Evolutionary conservation across 1,140 invertebrate genomes (phyloP).

Genomic region (Drosophila cardini): DNA sequence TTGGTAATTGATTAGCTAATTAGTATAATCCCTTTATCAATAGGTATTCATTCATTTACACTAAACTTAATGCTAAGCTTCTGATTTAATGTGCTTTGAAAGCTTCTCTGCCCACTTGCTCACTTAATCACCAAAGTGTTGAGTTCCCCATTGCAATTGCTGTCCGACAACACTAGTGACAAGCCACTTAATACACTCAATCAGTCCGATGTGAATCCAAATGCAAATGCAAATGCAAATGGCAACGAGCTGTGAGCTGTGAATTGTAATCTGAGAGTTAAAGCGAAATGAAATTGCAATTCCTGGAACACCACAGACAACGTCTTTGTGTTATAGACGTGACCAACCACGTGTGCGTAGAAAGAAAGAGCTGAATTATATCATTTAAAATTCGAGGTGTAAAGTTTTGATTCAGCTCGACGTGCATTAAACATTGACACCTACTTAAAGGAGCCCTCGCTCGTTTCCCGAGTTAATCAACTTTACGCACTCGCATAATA

Average conservation of each 20-base stretch:
- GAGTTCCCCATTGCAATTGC: conserved; percentile 3
- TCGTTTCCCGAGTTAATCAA: conserved; percentile 65
- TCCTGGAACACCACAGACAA: conserved; percentile 4
- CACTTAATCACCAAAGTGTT: background rate
- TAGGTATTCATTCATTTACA: background rate
- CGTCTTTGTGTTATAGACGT: background rate
- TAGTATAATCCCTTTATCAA: background rate
- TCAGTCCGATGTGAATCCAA: background rate
- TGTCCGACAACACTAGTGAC: conserved; percentile 13
- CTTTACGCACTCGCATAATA: conserved; percentile 77
- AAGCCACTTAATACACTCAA: conserved; percentile 28
- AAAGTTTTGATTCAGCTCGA: conserved; percentile 34
- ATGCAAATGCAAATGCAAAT: conserved; percentile 50
- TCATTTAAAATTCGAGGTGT: conserved; percentile 33
- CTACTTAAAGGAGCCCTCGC: conserved; percentile 20
- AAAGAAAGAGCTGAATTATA: conserved; percentile 15
- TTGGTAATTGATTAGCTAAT: too few relatives aligned
- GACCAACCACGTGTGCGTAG: background rate
- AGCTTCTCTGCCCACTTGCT: background rate
- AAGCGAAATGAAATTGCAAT: background rate
- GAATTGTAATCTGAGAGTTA: background rate
- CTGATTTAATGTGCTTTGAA: conserved; percentile 6
- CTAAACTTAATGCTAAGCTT: background rate
- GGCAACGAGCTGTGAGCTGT: conserved; percentile 18
- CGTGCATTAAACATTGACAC: conserved; percentile 74